Base-by-base conservation (phyloP, 2,888 invertebrate genomes). In the Onthophagus sagittarius region DNA sequence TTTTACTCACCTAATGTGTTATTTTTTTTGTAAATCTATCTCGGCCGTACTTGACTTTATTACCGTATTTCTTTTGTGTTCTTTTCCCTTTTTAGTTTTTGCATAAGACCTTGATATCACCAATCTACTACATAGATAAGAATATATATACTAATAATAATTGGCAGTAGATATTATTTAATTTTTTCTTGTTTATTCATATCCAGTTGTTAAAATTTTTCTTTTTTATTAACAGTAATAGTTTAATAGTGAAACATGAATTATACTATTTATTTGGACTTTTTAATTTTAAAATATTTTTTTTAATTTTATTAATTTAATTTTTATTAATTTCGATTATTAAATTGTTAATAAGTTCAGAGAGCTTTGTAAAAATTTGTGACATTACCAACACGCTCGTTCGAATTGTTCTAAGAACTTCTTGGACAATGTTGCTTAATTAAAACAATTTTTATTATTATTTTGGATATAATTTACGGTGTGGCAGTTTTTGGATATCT, bases 21-120 rank as follows among this genome's bases (percentile, higher is more conserved):
- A 64, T 64, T 67, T 67, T 75, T 75, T 67, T 75, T 75, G 75
- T 77, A 76, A 76, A 73, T 77, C 75, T 78, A 77, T 77, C 70
- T 77, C 77, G 79, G 77, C 78, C 77, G 76, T 71, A 74, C 75
- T 74, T 74, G 77, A 77, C 69, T 62, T 74, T 72, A 78, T 76
- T 75, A n/a, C n/a, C n/a, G n/a, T n/a, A n/a, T n/a, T 73, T 77
- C 76, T 78, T 78, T 81, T 80, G 81, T 77, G 75, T 80, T 80
- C 79, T 74, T 76, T 67, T 31, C 32, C 31, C n/a, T 75, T 75
- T 75, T 74, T 73, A 73, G n/a, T n/a, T n/a, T 77, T 79, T 78
- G 85, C 85, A 86, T 86, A 86, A 86, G 85, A 86, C 85, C 85
- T 85, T 81, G 82, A 81, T 86, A 85, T 85, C 85, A 85, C 85